A percentile compares a stretch with the other conserved stretches of the same genome.
phyloP scores from a whole-genome alignment of 2,113 vertebrate species.

The Amphiprion ocellaris region DNA sequence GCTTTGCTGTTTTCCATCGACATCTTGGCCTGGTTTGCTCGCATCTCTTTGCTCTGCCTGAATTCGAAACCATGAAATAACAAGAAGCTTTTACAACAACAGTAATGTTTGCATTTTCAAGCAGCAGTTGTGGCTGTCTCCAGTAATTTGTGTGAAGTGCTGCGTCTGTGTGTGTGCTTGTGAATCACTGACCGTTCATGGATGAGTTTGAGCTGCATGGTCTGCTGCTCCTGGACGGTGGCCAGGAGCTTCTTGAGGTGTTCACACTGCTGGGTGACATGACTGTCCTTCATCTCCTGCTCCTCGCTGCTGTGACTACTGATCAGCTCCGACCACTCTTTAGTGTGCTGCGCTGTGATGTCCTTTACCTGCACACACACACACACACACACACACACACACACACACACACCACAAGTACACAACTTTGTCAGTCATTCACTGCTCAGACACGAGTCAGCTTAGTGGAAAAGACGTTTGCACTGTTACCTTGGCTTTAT shows the following conservation, averaged over 20 bases:
- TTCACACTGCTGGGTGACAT: constrained; percentile 95
- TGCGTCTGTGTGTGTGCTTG: background rate
- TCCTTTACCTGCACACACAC: constrained; percentile 90
- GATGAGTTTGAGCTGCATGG: constrained; percentile 92
- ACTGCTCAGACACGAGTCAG: background rate
- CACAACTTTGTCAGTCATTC: background rate
- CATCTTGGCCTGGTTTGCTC: constrained; percentile 96
- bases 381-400: background rate
- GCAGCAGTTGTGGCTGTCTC: too few relatives aligned
- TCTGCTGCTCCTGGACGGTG: constrained; percentile 93
- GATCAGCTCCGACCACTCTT: constrained; percentile 98
- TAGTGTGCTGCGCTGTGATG: constrained; percentile 96
- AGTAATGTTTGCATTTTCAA: too few relatives aligned
- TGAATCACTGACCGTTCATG: constrained; percentile 90
- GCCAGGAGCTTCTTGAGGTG: constrained; percentile 92
- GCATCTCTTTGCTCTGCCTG: constrained; percentile 99
- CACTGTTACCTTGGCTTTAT: constrained; percentile 93
- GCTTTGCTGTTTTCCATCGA: constrained; percentile 99
- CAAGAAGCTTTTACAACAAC: background rate
- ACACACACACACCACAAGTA: background rate
- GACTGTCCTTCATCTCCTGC: constrained; percentile 92
- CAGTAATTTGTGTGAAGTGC: background rate
- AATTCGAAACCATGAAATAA: constrained; percentile 11
- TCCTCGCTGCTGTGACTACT: constrained; percentile 92
- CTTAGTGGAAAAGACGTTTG: background rate